phyloP scores from a whole-genome alignment of 2,888 invertebrate species.

The Cybosia mesomella region DNA sequence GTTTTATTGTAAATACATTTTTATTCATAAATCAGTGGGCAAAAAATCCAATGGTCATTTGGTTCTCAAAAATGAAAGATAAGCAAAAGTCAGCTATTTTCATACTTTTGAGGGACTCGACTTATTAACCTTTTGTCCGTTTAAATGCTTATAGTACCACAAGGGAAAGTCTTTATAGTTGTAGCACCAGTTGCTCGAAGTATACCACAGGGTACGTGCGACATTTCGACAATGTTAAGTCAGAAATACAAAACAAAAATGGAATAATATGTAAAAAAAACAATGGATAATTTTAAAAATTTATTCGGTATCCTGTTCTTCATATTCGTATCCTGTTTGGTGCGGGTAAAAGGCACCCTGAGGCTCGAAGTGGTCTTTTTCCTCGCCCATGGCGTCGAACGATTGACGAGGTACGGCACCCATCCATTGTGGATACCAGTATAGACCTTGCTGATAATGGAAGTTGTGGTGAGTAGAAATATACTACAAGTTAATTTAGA shows the following conservation, averaged over 20 bases:
- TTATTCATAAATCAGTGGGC: not conserved
- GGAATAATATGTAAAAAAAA: conserved; percentile 15
- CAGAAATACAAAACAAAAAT: not conserved
- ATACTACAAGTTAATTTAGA: no score
- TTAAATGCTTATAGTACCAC: no score
- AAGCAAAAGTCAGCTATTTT: no score
- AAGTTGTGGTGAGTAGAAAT: not conserved
- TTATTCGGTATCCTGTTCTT: conserved; percentile 60
- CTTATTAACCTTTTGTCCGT: no score
- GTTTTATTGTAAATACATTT: not conserved
- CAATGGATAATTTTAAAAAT: conserved; percentile 27
- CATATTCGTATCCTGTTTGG: conserved; percentile 67
- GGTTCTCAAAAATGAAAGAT: no score
- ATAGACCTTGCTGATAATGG: conserved; percentile 68
- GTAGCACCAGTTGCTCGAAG: no score
- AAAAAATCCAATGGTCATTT: no score
- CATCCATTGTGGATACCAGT: conserved; percentile 86
- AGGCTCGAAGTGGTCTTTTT: conserved; percentile 58
- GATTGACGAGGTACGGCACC: conserved; percentile 76
- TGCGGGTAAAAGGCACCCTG: conserved; percentile 71
- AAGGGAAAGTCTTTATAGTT: no score
- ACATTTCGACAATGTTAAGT: no score
- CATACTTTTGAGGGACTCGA: no score
- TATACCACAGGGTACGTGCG: no score
- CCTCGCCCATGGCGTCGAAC: conserved; percentile 60